phyloP scores from a whole-genome alignment of 1,140 invertebrate species.

The Microvelia longipes region DNA sequence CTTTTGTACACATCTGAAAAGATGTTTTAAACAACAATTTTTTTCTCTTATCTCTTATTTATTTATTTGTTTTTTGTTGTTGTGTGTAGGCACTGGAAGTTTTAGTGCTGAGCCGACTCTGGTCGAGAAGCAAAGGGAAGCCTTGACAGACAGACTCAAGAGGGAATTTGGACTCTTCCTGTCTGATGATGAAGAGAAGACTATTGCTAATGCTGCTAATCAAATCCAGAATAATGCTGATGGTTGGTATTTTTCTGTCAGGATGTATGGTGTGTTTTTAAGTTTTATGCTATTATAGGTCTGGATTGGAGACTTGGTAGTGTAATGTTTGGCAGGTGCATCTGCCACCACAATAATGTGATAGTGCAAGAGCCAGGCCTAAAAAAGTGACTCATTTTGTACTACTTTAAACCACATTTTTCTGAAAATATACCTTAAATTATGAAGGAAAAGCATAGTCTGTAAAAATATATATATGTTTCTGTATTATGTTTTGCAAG shows the following conservation, averaged over 20 bases:
- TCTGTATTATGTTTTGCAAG: too few species aligned
- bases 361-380: too few species aligned
- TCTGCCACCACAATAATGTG: neutral
- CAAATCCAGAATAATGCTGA: neutral
- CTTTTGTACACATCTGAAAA: too few species aligned
- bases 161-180: slow-evolving; percentile 57
- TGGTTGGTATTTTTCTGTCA: neutral
- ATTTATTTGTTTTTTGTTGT: too few species aligned
- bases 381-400: too few species aligned
- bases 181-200: slow-evolving; percentile 42
- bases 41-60: too few species aligned
- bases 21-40: too few species aligned
- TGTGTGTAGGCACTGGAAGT: slow-evolving; percentile 17
- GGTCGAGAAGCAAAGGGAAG: slow-evolving; percentile 55
- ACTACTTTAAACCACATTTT: too few species aligned
- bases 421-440: too few species aligned
- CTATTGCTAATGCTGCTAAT: slow-evolving; percentile 1
- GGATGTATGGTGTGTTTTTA: neutral
- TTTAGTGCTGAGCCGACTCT: slow-evolving; percentile 52
- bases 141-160: slow-evolving; percentile 53
- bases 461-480: too few species aligned
- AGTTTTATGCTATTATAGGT: neutral
- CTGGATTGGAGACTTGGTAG: neutral
- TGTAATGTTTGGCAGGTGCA: neutral
- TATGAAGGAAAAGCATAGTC: too few species aligned